Base-by-base conservation (phyloP, 2,113 vertebrate genomes). In the Neofelis nebulosa region DNA sequence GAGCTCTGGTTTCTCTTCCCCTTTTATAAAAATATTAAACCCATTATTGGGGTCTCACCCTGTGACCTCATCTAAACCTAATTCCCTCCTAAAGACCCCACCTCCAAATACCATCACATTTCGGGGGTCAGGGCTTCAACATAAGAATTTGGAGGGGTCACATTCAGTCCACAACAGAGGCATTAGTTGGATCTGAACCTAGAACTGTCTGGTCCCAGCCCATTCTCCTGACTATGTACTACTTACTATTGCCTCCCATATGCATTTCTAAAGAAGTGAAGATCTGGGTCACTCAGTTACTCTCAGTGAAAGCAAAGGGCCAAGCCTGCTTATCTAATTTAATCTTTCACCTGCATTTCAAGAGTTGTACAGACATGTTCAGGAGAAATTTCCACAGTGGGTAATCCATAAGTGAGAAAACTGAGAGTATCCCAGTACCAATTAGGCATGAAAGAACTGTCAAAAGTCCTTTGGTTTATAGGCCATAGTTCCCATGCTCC, bases 231-330 rank as follows among this genome's bases (percentile, higher is more conserved):
- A 96, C 18, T 13, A 48, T 48, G 41, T 48, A 18, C 21, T 50
- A 10, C 29, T 23, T 57, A 45, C 14, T 84, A 23, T 33, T 82
- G 38, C 31, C 45, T 88, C 16, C 52, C 45, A 68, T 50, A 23
- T 74, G 61, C 23, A 71, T 83, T 91, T 96, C 69, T 78, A 65
- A 90, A 96, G 50, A 90, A 73, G 63, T 38, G 78, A 95, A 86
- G 12, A 68, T 38, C 87, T 89, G n/a, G 16, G 74, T 79, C 33
- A 79, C 16, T 15, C 29, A 33, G 61, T 90, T 84, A 55, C 31
- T 84, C 38, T 94, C 66, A 73, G 21, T 50, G 45, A 94, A 74
- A 83, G 61, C 78, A 88, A 91, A 91, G 29, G 23, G 23, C 38
- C 82, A 76, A 61, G 52, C 2, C 80, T 94, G 94, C 41, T 91